Percentiles rank a stretch among this genome's conserved stretches.
phyloP scores from a whole-genome alignment of 1,140 invertebrate genomes.

The Zaprionus lachaisei region DNA sequence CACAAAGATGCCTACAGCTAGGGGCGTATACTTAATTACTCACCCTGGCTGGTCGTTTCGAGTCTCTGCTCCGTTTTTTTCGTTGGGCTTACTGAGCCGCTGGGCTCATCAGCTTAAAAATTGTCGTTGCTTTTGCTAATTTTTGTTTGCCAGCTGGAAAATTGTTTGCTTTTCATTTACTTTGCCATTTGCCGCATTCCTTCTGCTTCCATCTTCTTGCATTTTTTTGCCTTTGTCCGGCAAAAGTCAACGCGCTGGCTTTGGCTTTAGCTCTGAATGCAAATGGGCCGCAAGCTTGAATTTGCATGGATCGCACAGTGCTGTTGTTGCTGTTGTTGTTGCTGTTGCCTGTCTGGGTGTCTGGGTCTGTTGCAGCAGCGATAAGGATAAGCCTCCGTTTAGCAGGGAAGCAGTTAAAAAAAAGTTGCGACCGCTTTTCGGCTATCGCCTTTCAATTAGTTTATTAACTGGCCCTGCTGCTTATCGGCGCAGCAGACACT shows the following conservation, averaged over 20 bases:
- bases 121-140: constrained; percentile 40
- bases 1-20: neutral
- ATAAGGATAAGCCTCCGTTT: constrained; percentile 65
- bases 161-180: constrained; percentile 52
- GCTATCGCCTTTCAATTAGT: constrained; percentile 81
- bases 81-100: neutral
- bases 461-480: constrained; percentile 73
- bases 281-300: constrained; percentile 66
- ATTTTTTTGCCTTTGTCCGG: constrained; percentile 44
- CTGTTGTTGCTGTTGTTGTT: constrained; percentile 19
- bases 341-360: neutral
- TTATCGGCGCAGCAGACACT: constrained; percentile 10
- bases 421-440: constrained; percentile 37
- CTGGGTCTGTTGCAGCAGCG: constrained; percentile 48
- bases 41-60: neutral
- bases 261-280: constrained; percentile 66
- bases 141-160: constrained; percentile 45
- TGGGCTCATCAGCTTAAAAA: constrained; percentile 41
- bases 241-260: constrained; percentile 70
- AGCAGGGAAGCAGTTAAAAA: constrained; percentile 8
- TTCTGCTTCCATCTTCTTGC: constrained; percentile 4
- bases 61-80: neutral
- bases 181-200: constrained; percentile 21
- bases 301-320: constrained; percentile 64
- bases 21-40: neutral